These are phyloP conservation scores for Pagetopsis macropterus DNA, from an alignment of 2,797 vertebrate species.

Conservation along the genomic window DNA sequence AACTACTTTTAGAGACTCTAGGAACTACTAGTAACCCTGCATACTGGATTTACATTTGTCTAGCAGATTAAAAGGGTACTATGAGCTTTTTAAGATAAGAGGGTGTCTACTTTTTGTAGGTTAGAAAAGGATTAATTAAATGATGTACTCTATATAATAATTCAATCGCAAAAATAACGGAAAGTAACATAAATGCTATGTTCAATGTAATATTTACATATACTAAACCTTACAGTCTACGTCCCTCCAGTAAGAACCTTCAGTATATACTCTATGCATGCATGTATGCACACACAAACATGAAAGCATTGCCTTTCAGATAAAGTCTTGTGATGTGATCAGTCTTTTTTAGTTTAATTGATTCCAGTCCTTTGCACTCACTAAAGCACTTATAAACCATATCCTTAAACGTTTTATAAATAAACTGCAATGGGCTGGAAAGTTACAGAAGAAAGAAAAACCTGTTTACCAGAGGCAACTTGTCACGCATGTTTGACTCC, in stretches of 20 bases:
- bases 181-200: not conserved
- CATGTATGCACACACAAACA: not conserved
- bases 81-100: too few relatives aligned
- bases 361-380: not conserved
- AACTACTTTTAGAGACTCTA: too few relatives aligned
- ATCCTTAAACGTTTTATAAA: slow-evolving; percentile 26
- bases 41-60: too few relatives aligned
- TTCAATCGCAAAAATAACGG: not conserved
- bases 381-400: slow-evolving; percentile 10
- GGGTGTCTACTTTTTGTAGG: too few relatives aligned
- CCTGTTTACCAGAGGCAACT: not conserved
- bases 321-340: not conserved
- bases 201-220: slow-evolving; percentile 4
- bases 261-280: too few relatives aligned
- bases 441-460: slow-evolving; percentile 1
- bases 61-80: too few relatives aligned
- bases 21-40: too few relatives aligned
- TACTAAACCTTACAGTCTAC: not conserved
- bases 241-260: not conserved
- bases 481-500: slow-evolving; percentile 11
- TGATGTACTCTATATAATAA: not conserved
- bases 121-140: too few relatives aligned
- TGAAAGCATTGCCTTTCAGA: not conserved
- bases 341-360: not conserved
- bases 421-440: not conserved